Evolutionary conservation across 2,797 vertebrate genomes (phyloP).

Genomic region (Dipus sagitta): DNA sequence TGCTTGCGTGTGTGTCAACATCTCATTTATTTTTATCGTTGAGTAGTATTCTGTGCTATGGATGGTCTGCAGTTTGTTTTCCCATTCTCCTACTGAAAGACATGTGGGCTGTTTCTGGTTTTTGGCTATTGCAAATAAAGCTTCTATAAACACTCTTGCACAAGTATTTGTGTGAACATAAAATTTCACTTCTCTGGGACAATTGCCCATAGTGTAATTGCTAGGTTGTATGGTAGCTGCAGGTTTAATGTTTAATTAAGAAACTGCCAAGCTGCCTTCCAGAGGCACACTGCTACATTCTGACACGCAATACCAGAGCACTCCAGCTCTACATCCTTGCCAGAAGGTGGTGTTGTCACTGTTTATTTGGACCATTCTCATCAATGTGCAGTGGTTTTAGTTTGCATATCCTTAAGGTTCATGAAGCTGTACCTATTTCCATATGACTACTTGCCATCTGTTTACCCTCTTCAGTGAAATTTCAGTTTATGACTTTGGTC

Average conservation of each 20-base stretch:
- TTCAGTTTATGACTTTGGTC: background rate
- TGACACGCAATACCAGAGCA: too few species aligned
- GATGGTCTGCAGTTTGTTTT: background rate
- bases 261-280: background rate
- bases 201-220: constrained; percentile 31
- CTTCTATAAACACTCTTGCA: background rate
- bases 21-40: background rate
- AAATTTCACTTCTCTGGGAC: background rate
- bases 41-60: background rate
- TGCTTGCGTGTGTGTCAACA: background rate
- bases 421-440: background rate
- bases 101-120: background rate
- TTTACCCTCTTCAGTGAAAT: background rate
- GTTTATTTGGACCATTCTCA: too few species aligned
- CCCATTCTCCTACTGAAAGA: background rate
- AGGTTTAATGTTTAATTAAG: background rate
- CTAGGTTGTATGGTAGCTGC: background rate
- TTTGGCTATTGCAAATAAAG: background rate
- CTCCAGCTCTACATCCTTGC: background rate
- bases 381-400: background rate
- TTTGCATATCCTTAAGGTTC: background rate
- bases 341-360: too few species aligned
- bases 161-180: background rate
- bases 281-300: too few species aligned
- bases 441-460: background rate